phyloP scores from a whole-genome alignment of 2,797 vertebrate genomes.

The Helicolenus hilgendorfi region DNA sequence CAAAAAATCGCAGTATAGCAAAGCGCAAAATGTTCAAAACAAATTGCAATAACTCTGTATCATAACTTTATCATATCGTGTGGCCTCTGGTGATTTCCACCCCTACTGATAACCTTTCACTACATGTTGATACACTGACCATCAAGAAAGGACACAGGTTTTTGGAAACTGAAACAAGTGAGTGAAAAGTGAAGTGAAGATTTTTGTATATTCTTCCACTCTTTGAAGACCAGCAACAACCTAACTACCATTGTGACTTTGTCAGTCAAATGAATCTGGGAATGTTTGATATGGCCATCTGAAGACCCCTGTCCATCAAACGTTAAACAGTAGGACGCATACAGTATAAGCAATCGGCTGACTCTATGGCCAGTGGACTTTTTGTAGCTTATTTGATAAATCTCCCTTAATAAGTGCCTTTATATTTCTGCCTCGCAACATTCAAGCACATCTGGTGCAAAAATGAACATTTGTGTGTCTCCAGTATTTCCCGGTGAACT shows the following conservation, averaged over 20 bases:
- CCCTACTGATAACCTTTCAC: not conserved
- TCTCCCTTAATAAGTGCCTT: not conserved
- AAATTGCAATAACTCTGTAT: too few relatives aligned
- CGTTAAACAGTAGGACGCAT: not conserved
- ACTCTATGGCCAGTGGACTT: not conserved
- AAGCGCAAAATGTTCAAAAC: rapidly evolving
- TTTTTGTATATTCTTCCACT: not conserved
- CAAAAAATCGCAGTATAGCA: too few relatives aligned
- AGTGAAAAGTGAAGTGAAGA: not conserved
- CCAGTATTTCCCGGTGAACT: not conserved
- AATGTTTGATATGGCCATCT: not conserved
- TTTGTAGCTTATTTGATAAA: not conserved
- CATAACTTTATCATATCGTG: too few relatives aligned
- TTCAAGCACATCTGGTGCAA: not conserved
- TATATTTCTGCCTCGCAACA: not conserved
- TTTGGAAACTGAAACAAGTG: not conserved
- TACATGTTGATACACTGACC: not conserved
- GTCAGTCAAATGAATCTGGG: not conserved
- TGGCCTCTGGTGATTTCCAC: too few relatives aligned
- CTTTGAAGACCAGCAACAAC: not conserved
- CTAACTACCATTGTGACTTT: not conserved
- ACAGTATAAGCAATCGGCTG: not conserved
- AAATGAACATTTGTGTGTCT: not conserved
- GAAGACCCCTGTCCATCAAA: not conserved
- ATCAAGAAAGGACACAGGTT: not conserved